Conservation (phyloP, 2,797 vertebrate species). For the Sebastes hubbsi region DNA sequence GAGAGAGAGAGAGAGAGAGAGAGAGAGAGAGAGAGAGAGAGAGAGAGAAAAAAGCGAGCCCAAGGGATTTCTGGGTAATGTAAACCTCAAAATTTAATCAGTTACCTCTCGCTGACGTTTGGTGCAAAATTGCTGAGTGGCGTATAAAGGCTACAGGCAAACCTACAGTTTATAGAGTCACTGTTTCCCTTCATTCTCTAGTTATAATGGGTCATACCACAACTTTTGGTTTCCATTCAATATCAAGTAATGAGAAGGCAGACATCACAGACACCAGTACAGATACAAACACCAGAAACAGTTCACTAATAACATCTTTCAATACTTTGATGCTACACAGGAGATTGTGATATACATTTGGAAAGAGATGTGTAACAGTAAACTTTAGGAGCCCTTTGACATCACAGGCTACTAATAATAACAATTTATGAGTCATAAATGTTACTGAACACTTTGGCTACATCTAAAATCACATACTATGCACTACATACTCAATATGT, state of each 20-base stretch:
- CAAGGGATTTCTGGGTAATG: slow-evolving; percentile 8
- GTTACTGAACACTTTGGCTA: not conserved
- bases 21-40: too few species aligned
- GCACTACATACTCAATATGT: not conserved
- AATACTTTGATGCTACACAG: not conserved
- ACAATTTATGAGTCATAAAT: not conserved
- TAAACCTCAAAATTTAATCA: slow-evolving; percentile 19
- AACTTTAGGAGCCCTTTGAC: not conserved
- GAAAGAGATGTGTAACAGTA: not conserved
- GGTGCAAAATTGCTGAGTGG: not conserved
- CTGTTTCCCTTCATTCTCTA: not conserved
- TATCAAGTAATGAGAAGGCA: not conserved
- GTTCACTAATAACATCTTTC: not conserved
- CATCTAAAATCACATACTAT: not conserved
- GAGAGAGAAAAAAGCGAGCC: not conserved
- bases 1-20: not conserved
- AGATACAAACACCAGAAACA: not conserved
- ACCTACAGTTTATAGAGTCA: not conserved
- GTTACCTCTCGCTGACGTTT: not conserved
- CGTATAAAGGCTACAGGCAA: not conserved
- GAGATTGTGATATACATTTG: not conserved
- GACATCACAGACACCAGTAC: not conserved
- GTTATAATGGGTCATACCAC: not conserved
- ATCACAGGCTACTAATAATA: not conserved
- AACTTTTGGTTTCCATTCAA: not conserved